These are phyloP conservation scores for Montipora sp. DNA, from an alignment of 64 coral and sea anemone genomes.

Conservation along the genomic window DNA sequence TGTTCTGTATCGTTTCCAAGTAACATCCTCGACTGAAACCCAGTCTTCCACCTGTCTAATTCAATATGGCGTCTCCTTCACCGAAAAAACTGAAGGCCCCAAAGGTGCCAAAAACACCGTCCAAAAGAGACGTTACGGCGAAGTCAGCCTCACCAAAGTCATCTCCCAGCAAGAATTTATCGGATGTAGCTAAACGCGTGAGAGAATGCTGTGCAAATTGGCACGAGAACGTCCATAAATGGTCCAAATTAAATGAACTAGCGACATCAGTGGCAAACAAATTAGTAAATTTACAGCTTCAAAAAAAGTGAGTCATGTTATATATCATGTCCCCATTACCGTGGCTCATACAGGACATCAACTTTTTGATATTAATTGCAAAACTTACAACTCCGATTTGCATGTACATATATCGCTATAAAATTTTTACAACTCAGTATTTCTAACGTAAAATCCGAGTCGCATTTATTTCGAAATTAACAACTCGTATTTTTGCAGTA, in stretches of 20 bases:
- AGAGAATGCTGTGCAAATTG: conserved; percentile 85
- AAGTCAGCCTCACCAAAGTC: conserved; percentile 50
- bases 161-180: conserved; percentile 53
- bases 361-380: too few relatives aligned
- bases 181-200: conserved; percentile 70
- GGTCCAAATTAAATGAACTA: conserved; percentile 73
- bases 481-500: too few relatives aligned
- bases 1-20: conserved; percentile 36
- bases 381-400: too few relatives aligned
- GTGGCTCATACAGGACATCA: too few relatives aligned
- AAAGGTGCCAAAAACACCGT: conserved; percentile 62
- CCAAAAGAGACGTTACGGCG: conserved; percentile 47
- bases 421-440: too few relatives aligned
- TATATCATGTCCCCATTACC: not conserved
- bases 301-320: conserved; percentile 77
- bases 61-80: conserved; percentile 81
- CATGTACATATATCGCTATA: too few relatives aligned
- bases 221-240: conserved; percentile 86
- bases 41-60: conserved; percentile 14
- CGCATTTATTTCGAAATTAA: too few relatives aligned
- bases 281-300: conserved; percentile 82
- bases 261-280: conserved; percentile 85
- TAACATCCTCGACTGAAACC: conserved; percentile 31
- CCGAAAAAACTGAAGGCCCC: conserved; percentile 62
- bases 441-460: too few relatives aligned